Evolutionary conservation across 1,140 invertebrate genomes (phyloP), one percentile per base, ranked within the genome.

Genomic region (Drosophila varians): DNA sequence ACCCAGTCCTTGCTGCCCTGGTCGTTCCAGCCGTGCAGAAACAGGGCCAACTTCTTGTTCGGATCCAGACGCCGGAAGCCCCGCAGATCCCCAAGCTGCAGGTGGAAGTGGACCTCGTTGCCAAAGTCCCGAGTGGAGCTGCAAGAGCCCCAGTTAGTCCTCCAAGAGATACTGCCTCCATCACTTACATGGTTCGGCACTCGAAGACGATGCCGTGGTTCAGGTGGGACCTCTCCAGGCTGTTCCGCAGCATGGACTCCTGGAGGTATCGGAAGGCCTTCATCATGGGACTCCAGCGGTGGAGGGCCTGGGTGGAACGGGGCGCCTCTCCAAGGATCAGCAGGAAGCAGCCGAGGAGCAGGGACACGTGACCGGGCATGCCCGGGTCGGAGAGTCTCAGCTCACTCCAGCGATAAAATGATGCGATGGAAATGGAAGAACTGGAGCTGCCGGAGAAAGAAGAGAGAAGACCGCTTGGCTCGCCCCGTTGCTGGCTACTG

Each of bases 1-100:
- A 91, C 79, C 90, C 90, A 91, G 11, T 74, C 77, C 51, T 90
- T 91, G 57, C 86, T 89, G 45, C 84, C 88, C 28, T 89, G 77
- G 69, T 90, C 90, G 42, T 90, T 87, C 90, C 90, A 91, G 8
- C 90, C 90, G 40, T 91, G 90, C n/a, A 91, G 12, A 4, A 91
- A 88, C 4, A 91, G 42, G 0, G 88, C 90, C 58, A 91, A 14
- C 54, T 89, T 90, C 48, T 78, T 82, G 3, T 56, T 60, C 0
- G 74, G 71, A 65, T 90, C 79, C 40, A 90, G 16, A 0, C 70
- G 70, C 16, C 79, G 74, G 31, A 90, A 90, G 5, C 89, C 89
- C 6, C 80, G 52, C 4, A 90, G 43, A 12, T 90, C 89, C 1
- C 88, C 89, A 6, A 90, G 52, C 23, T 90, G 89, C 48, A 90